Evolutionary conservation across 2,113 vertebrate genomes (phyloP), one percentile per base, ranked within the genome.

Genomic region (Diglossa brunneiventris): DNA sequence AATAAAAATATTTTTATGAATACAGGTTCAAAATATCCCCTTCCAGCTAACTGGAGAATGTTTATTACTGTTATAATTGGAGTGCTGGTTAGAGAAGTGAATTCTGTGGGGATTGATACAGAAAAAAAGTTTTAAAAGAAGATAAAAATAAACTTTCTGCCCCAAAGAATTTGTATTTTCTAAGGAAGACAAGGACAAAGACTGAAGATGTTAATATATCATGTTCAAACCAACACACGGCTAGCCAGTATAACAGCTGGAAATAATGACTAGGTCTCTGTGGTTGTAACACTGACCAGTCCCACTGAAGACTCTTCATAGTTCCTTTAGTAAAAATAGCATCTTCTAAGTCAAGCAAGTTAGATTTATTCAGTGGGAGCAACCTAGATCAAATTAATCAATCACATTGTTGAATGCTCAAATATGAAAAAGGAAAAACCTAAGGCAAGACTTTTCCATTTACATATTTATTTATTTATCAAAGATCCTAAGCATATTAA

Each of bases 1-100:
- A 85, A 68, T n/a, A 70, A 61, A 84, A 91, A 39, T 41, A 62
- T 24, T 92, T 87, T 76, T 73, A 31, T 44, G 37, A 96, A 73
- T n/a, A 62, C 0, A 7, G 12, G 27, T 58, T 68, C 59, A 87
- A 94, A 91, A 86, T 47, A 88, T 15, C 6, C 26, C 30, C 52
- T 78, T 81, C 41, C 28, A 78, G 28, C 10, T 79, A 92, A 77
- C 13, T 50, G 41, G 16, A 72, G 18, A 30, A 73, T 26, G 23
- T 56, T 92, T 94, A 66, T 58, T 73, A 63, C 20, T 33, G 23
- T 4, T 91, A n/a, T 56, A 78, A 75, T 62, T 66, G 82, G 15
- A 69, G 31, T 58, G 18, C 10, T 56, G 10, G 15, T 69, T 46
- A 84, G 5, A 76, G 21, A 53, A 77, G 16, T 20, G 7, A 91